Evolutionary conservation across 2,888 invertebrate species (phyloP).

Genomic region (Xiphydria camelus): DNA sequence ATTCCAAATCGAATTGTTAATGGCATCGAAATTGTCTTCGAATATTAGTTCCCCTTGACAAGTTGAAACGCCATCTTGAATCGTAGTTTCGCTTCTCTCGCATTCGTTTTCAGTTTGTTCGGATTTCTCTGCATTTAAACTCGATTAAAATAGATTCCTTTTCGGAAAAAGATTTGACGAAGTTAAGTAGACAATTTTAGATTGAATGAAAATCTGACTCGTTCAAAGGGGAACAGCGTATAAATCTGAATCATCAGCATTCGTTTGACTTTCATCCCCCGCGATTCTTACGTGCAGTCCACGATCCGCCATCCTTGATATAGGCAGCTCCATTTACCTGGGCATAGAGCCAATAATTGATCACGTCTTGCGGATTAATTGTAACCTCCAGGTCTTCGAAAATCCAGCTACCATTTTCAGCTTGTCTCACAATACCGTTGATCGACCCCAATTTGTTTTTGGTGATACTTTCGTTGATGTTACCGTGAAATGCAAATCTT

Average conservation of each 20-base stretch:
- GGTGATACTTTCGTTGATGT: slow-evolving; percentile 62
- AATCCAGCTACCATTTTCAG: slow-evolving; percentile 61
- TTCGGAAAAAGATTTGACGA: slow-evolving; percentile 51
- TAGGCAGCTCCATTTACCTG: slow-evolving; percentile 61
- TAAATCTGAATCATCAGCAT: slow-evolving; percentile 4
- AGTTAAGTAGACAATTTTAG: slow-evolving; percentile 51
- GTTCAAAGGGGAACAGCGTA: too few species aligned
- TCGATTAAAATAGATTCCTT: too few species aligned
- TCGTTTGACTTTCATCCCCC: slow-evolving; percentile 6
- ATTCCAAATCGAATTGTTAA: slow-evolving; percentile 33
- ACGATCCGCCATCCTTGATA: slow-evolving; percentile 56
- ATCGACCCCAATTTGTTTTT: slow-evolving; percentile 62
- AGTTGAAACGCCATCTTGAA: too few species aligned
- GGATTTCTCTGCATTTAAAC: too few species aligned
- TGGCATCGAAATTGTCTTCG: slow-evolving; percentile 64
- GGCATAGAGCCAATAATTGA: slow-evolving; percentile 67
- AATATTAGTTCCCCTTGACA: slow-evolving; percentile 64
- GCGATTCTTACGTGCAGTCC: too few species aligned
- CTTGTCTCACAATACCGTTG: slow-evolving; percentile 56
- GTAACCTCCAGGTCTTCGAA: slow-evolving; percentile 57
- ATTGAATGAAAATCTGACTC: slow-evolving; percentile 41
- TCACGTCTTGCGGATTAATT: slow-evolving; percentile 62
- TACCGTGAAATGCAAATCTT: slow-evolving; percentile 69
- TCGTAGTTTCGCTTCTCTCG: too few species aligned
- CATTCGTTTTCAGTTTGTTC: too few species aligned